Percentiles rank a stretch among this genome's conserved stretches.
phyloP scores from a whole-genome alignment of 2,797 vertebrate species.

The Arnoldichthys spilopterus region DNA sequence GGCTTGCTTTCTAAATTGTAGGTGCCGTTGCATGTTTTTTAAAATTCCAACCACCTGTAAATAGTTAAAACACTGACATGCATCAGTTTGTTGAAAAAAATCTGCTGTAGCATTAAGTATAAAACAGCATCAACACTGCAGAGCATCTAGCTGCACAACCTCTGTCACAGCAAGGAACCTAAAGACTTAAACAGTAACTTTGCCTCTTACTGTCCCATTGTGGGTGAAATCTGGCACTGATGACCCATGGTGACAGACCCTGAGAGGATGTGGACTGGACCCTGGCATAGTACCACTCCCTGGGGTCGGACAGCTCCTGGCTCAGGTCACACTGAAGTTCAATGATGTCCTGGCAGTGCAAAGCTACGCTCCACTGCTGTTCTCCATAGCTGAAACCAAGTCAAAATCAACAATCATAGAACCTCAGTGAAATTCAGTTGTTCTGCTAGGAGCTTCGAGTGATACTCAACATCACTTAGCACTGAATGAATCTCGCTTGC shows the following conservation, averaged over 20 bases:
- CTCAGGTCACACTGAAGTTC: slow-evolving; percentile 84
- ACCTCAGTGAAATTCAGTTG: slow-evolving; percentile 18
- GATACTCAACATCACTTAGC: not conserved
- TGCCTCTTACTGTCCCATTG: slow-evolving; percentile 89
- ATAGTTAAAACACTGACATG: too few relatives aligned
- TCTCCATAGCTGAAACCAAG: slow-evolving; percentile 82
- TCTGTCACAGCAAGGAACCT: too few relatives aligned
- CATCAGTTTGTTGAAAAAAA: too few relatives aligned
- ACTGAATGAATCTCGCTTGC: not conserved
- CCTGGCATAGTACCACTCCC: slow-evolving; percentile 86
- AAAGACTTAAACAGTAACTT: too few relatives aligned
- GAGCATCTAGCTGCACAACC: too few relatives aligned
- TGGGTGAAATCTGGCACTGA: slow-evolving; percentile 83
- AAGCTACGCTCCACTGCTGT: slow-evolving; percentile 77
- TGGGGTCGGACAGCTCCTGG: slow-evolving; percentile 74
- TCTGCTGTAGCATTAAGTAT: too few relatives aligned
- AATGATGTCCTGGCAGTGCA: slow-evolving; percentile 78
- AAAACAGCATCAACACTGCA: too few relatives aligned
- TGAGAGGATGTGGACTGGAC: slow-evolving; percentile 67
- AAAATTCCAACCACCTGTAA: too few relatives aligned
- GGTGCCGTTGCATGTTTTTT: too few relatives aligned
- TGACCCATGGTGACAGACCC: slow-evolving; percentile 77
- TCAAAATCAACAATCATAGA: not conserved
- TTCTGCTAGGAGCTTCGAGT: too few relatives aligned
- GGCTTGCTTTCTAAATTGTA: too few relatives aligned